A percentile compares a stretch with the other conserved stretches of the same genome.
Conservation (phyloP, 1,140 invertebrate genomes). For the Formica exsecta region DNA sequence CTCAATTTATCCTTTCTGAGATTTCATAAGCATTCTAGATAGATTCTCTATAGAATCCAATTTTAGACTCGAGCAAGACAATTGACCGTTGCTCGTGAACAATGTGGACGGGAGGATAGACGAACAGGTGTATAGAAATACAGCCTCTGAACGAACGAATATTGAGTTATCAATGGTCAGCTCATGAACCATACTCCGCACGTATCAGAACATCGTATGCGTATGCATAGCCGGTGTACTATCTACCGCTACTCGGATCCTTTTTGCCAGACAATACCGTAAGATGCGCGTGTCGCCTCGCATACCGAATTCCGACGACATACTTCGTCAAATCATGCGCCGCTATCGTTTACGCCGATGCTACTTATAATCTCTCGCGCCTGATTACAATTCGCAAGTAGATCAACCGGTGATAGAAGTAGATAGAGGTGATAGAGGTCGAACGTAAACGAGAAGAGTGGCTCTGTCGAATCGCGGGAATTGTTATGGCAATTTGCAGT, state of each 20-base stretch:
- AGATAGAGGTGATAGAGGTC: too few species aligned
- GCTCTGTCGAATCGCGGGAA: not conserved
- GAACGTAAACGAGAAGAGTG: not conserved
- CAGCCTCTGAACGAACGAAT: slow-evolving; percentile 23
- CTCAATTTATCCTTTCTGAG: not conserved
- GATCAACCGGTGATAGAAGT: not conserved
- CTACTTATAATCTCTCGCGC: not conserved
- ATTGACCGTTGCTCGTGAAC: slow-evolving; percentile 31
- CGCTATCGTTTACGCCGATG: not conserved
- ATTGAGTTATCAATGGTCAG: slow-evolving; percentile 31
- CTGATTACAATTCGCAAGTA: slow-evolving; percentile 17
- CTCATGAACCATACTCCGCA: slow-evolving; percentile 66
- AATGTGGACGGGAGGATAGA: not conserved
- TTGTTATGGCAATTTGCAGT: not conserved
- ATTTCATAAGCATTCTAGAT: not conserved
- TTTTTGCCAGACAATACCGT: slow-evolving; percentile 70
- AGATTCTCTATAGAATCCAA: not conserved
- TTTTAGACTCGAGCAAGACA: slow-evolving; percentile 6
- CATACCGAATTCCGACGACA: slow-evolving; percentile 67
- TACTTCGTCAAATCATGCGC: slow-evolving; percentile 35
- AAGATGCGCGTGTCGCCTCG: slow-evolving; percentile 43
- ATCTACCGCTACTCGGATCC: slow-evolving; percentile 72
- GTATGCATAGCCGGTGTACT: slow-evolving; percentile 52
- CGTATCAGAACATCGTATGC: slow-evolving; percentile 50
- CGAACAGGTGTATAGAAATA: slow-evolving; percentile 15